These are phyloP conservation scores for Sebastiscus tertius DNA, from an alignment of 2,797 vertebrate genomes.

Conservation along the genomic window DNA sequence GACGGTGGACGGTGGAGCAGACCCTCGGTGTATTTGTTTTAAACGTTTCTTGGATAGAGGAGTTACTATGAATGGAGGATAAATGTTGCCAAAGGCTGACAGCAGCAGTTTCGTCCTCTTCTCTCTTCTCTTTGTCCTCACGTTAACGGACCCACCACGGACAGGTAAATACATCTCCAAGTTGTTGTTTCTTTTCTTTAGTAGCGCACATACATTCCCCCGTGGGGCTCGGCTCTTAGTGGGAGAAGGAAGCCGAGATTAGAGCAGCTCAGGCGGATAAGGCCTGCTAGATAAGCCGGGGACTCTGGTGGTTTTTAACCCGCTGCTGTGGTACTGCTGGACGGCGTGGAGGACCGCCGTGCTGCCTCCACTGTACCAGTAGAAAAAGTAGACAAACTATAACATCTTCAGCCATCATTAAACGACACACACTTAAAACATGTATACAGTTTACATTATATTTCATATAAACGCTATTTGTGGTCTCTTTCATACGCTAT, in stretches of 20 bases:
- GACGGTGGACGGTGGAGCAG: constrained; percentile 37
- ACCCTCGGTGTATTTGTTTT: constrained; percentile 59
- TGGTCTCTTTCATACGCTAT: neutral
- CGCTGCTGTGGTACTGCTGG: constrained; percentile 3
- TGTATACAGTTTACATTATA: too few relatives aligned
- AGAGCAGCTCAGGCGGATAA: constrained; percentile 28
- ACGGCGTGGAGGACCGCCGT: neutral
- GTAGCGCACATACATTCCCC: neutral
- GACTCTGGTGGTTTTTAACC: constrained; percentile 40
- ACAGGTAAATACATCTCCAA: constrained; percentile 85
- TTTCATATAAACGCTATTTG: too few relatives aligned
- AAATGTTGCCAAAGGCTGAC: constrained; percentile 98
- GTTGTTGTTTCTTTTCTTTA: neutral
- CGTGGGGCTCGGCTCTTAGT: neutral
- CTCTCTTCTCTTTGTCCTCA: constrained; percentile 92
- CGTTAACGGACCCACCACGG: constrained; percentile 91
- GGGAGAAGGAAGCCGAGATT: constrained; percentile 30
- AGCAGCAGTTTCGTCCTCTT: constrained; percentile 92
- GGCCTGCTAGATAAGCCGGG: constrained; percentile 60
- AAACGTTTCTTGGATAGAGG: constrained; percentile 79
- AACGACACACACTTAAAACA: neutral
- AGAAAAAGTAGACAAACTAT: neutral
- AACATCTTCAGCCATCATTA: neutral
- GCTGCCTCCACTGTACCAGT: neutral
- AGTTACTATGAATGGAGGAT: constrained; percentile 98